phyloP scores from a whole-genome alignment of 2,888 invertebrate genomes.

The Steinernema scapterisci region DNA sequence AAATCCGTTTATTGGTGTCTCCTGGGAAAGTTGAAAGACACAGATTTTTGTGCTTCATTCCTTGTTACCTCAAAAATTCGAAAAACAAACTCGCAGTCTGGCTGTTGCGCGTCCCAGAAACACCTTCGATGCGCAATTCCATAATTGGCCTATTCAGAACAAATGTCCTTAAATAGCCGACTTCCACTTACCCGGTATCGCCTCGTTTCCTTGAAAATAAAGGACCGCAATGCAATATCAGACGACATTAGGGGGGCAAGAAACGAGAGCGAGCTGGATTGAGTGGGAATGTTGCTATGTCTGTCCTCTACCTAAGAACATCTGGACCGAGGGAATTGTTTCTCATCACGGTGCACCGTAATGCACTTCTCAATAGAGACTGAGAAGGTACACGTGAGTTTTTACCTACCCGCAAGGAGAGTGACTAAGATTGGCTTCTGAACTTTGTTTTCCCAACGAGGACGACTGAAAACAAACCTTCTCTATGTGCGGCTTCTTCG shows the following conservation, averaged over 20 bases:
- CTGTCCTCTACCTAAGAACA: not conserved
- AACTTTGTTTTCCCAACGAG: not conserved
- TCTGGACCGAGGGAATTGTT: not conserved
- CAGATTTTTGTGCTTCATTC: not conserved
- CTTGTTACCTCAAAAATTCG: too few species aligned
- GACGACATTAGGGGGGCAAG: not conserved
- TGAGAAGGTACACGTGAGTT: not conserved
- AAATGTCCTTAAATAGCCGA: not conserved
- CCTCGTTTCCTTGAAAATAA: not conserved
- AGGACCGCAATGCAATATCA: not conserved
- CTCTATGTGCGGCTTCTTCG: not conserved
- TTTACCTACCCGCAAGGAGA: conserved; percentile 23
- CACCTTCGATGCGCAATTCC: not conserved
- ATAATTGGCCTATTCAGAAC: not conserved
- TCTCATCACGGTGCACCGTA: not conserved
- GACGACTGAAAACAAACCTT: conserved; percentile 11
- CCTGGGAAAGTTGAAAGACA: not conserved
- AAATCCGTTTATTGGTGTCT: too few species aligned
- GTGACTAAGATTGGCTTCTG: not conserved
- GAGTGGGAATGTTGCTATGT: conserved; percentile 11
- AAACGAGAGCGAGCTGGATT: not conserved
- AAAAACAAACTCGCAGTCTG: too few species aligned
- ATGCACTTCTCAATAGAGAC: conserved; percentile 16
- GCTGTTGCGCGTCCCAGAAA: too few species aligned
- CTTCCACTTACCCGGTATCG: not conserved